Base-by-base conservation (phyloP, 2,888 invertebrate genomes). In the Nycteola revayana region DNA sequence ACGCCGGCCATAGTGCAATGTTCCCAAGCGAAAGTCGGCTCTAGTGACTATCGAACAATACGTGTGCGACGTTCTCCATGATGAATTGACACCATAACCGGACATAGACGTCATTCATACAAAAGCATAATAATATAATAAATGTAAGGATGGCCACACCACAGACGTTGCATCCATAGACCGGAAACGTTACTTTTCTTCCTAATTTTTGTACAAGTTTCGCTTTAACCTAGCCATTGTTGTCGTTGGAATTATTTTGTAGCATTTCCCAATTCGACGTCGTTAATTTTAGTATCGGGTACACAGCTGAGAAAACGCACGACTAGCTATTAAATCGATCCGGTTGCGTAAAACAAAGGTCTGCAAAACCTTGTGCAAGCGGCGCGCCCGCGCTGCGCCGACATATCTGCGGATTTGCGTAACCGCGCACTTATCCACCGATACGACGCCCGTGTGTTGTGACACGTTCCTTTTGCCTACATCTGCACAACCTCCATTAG, bases 271-370 rank as follows among this genome's bases (percentile, higher is more conserved):
- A 72, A 67, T 62, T 61, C 56, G 44, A 51, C 39, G 51, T 62
- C 53, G 60, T 63, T 64, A 56, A 65, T 73, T 70, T 66, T 60
- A 60, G 52, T 70, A 67, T 70, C 63, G 69, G 66, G 75, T 72
- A 69, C 73, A 74, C 76, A 76, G 79, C 80, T 84, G 80, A 77
- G 83, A 83, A 83, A 84, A 85, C 77, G 82, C 76, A 82, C 82
- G 83, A 82, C 79, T 75, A 75, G 78, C 80, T 82, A 80, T 86
- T 86, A 84, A 87, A 85, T 84, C 84, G 85, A 87, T 84, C 82
- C 70, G 70, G 83, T 88, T 88, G 87, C 87, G 85, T 86, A 87
- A 88, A 88, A 88, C 88, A 88, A 88, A 88, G 88, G 87, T 88
- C 87, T 87, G 85, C 78, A 75, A 82, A 86, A 78, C 84, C 87